These are phyloP conservation scores for Anguilla pacifica DNA, from an alignment of 2,797 vertebrate species.

Conservation along the genomic window DNA sequence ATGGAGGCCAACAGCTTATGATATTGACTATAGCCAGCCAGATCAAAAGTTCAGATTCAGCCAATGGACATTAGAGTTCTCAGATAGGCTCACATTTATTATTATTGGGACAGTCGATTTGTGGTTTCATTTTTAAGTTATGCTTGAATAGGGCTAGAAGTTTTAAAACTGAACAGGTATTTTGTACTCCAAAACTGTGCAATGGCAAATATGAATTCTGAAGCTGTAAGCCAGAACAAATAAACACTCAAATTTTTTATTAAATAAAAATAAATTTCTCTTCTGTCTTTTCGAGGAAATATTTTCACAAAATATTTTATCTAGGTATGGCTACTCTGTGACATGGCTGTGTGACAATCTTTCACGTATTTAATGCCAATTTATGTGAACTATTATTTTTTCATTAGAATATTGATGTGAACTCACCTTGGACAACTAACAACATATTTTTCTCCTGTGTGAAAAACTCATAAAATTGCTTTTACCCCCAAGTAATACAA, in stretches of 20 bases:
- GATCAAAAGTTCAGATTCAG: neutral
- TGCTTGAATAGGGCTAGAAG: neutral
- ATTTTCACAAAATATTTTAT: neutral
- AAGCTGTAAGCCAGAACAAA: neutral
- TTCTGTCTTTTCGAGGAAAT: neutral
- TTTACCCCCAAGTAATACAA: neutral
- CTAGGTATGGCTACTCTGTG: neutral
- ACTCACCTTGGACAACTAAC: neutral
- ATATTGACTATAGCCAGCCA: neutral
- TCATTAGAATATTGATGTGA: neutral
- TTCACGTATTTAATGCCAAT: neutral
- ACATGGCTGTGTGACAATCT: neutral
- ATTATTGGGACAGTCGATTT: neutral
- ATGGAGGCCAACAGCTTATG: neutral
- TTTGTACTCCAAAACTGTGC: neutral
- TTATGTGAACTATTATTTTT: neutral
- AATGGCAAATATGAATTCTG: too few relatives aligned
- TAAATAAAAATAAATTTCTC: neutral
- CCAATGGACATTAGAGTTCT: neutral
- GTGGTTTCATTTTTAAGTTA: neutral
- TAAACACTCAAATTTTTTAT: neutral
- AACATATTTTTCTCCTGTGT: neutral
- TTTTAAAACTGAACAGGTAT: neutral
- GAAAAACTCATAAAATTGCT: neutral
- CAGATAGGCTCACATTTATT: neutral